Conservation (phyloP, 2,113 vertebrate genomes). For the Gulo gulo region DNA sequence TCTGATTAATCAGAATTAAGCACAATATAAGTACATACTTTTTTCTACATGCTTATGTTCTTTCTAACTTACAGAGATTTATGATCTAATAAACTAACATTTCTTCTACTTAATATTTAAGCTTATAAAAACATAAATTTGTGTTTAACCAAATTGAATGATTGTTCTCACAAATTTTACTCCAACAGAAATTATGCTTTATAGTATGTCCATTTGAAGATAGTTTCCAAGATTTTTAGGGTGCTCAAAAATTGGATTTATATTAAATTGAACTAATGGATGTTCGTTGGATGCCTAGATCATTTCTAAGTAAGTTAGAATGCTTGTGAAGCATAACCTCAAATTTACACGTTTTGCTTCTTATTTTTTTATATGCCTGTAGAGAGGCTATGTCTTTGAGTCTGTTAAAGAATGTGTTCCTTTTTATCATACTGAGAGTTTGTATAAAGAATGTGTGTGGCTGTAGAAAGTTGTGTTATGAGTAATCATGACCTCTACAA, state of each 20-base stretch:
- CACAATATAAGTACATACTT: not conserved
- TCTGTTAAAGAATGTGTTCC: not conserved
- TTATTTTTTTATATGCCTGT: not conserved
- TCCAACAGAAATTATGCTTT: not conserved
- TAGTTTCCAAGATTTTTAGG: not conserved
- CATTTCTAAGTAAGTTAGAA: not conserved
- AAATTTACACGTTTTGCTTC: not conserved
- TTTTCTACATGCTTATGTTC: not conserved
- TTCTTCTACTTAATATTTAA: not conserved
- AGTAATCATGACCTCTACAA: not conserved
- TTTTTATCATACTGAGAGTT: not conserved
- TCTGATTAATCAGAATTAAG: not conserved
- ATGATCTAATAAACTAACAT: not conserved
- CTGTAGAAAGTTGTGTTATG: not conserved
- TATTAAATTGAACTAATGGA: not conserved
- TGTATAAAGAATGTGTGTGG: not conserved
- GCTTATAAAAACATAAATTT: not conserved
- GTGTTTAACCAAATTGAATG: not conserved
- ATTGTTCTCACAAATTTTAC: constrained; percentile 25
- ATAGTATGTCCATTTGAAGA: not conserved
- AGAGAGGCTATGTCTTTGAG: not conserved
- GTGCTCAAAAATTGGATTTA: not conserved
- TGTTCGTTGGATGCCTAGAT: not conserved
- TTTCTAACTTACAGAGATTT: not conserved
- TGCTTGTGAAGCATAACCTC: not conserved